Conservation (phyloP, 2,888 invertebrate genomes). For the Rhagophthalmus giganteus region DNA sequence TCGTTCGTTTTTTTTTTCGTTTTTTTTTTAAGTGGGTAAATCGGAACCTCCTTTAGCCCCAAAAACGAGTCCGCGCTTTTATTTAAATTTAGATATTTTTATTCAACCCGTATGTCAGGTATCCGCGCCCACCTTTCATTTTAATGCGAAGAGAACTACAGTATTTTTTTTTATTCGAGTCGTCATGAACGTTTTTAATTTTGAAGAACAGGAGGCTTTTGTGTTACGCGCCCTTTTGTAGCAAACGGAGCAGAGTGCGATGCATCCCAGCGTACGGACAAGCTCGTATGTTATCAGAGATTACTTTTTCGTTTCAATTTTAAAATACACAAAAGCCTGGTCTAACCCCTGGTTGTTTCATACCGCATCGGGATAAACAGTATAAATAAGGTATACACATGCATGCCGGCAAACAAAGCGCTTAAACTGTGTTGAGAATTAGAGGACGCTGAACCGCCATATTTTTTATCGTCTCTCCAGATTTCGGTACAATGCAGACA, state of each 20-base stretch:
- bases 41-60: too few species aligned
- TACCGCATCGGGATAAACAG: slow-evolving; percentile 38
- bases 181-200: slow-evolving; percentile 22
- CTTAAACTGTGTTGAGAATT: slow-evolving; percentile 30
- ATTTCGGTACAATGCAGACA: slow-evolving; percentile 3
- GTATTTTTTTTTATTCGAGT: slow-evolving; percentile 12
- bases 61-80: too few species aligned
- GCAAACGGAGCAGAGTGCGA: slow-evolving; percentile 20
- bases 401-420: slow-evolving; percentile 26
- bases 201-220: slow-evolving; percentile 21
- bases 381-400: slow-evolving; percentile 40
- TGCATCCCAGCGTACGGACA: slow-evolving; percentile 24
- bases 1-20: too few species aligned
- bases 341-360: slow-evolving; percentile 29
- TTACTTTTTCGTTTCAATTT: slow-evolving; percentile 46
- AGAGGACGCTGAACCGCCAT: slow-evolving; percentile 28
- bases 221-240: slow-evolving; percentile 26
- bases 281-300: slow-evolving; percentile 41
- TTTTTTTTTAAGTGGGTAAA: too few species aligned
- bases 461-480: slow-evolving; percentile 20
- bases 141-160: not conserved
- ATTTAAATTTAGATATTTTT: not conserved
- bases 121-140: not conserved
- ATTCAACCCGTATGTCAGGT: not conserved
- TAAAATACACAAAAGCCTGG: slow-evolving; percentile 40